Percentiles rank a stretch among this genome's conserved stretches.
These are phyloP conservation scores for Tachystola acroxantha DNA, from an alignment of 2,888 invertebrate species.

Conservation along the genomic window DNA sequence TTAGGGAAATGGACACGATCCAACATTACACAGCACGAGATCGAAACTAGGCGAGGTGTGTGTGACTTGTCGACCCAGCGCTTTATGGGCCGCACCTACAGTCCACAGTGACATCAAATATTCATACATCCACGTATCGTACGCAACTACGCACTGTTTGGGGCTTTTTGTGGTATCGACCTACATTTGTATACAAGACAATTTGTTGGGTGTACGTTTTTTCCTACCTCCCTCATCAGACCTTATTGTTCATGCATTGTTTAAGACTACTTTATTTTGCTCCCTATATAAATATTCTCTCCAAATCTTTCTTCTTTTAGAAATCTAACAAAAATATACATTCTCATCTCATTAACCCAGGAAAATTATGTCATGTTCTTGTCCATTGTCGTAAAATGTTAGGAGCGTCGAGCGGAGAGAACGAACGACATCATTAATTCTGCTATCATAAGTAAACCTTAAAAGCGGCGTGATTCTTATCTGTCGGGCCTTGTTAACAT, in stretches of 20 bases:
- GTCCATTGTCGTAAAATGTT: not conserved
- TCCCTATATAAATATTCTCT: no score
- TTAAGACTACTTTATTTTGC: no score
- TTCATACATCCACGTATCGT: not conserved
- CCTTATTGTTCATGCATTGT: no score
- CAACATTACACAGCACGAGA: slow-evolving; percentile 6
- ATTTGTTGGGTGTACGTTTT: not conserved
- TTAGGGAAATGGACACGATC: slow-evolving; percentile 20
- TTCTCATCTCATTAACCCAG: no score
- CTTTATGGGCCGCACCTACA: not conserved
- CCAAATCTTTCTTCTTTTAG: no score
- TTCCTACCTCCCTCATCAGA: no score
- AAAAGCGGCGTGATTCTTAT: slow-evolving; percentile 9
- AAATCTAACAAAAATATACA: no score
- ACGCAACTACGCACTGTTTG: not conserved
- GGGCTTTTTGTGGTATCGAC: not conserved
- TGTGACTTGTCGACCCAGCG: not conserved
- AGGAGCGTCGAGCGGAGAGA: not conserved
- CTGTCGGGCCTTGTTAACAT: slow-evolving; percentile 5
- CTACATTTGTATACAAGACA: not conserved
- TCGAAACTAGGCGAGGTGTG: not conserved
- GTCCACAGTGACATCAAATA: not conserved
- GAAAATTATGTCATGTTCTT: no score
- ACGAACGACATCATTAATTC: slow-evolving; percentile 9
- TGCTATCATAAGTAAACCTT: slow-evolving; percentile 5